Percentiles rank a stretch among this genome's conserved stretches.
phyloP scores from a whole-genome alignment of 2,797 vertebrate species.

The Syngnathus rostellatus region DNA sequence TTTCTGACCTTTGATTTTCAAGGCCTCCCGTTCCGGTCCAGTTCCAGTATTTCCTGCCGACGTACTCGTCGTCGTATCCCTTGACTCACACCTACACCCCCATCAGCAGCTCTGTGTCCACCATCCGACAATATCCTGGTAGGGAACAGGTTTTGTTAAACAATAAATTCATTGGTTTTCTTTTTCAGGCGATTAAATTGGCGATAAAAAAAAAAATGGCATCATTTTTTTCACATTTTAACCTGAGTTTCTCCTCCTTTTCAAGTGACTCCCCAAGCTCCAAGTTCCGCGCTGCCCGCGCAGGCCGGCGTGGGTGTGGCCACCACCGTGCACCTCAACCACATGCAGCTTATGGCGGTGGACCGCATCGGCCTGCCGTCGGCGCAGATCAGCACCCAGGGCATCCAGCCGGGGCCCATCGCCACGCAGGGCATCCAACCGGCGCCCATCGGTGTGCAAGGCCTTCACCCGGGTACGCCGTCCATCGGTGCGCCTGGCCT shows the following conservation, averaged over 20 bases:
- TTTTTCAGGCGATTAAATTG: too few relatives aligned
- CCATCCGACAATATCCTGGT: conserved; percentile 95
- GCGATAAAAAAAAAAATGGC: too few relatives aligned
- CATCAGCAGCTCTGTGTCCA: conserved; percentile 94
- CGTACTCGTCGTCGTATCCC: conserved; percentile 87
- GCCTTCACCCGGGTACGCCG: conserved; percentile 80
- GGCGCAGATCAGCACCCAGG: conserved; percentile 84
- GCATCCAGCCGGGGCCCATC: conserved; percentile 85
- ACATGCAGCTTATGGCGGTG: conserved; percentile 96
- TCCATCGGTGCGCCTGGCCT: conserved; percentile 82
- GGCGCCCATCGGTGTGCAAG: conserved; percentile 79
- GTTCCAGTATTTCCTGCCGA: conserved; percentile 92
- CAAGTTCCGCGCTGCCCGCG: conserved; percentile 84
- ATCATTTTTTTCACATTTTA: too few relatives aligned
- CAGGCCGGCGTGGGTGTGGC: conserved; percentile 88
- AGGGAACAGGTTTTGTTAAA: conserved; percentile 18
- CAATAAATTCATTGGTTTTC: too few relatives aligned
- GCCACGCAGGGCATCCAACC: conserved; percentile 85
- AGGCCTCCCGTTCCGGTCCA: conserved; percentile 91
- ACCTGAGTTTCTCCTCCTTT: background rate
- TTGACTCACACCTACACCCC: conserved; percentile 92
- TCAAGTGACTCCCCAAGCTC: conserved; percentile 88
- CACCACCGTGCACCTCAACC: conserved; percentile 92
- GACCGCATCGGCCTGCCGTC: conserved; percentile 92
- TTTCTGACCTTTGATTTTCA: conserved; percentile 8